phyloP scores from a whole-genome alignment of 2,888 invertebrate genomes.

The Drosophila helvetica region DNA sequence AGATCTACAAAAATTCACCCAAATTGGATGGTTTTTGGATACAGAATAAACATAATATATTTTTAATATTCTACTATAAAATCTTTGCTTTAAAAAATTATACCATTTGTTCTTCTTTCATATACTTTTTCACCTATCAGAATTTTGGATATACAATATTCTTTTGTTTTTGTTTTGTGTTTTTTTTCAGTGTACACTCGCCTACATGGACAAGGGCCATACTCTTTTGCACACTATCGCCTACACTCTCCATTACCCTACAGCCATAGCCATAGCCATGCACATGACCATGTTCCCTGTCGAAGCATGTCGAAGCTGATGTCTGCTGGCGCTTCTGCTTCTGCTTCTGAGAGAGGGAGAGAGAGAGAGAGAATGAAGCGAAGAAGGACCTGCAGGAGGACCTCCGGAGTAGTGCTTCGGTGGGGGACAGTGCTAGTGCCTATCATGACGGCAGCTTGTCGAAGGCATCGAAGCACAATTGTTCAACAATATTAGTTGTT shows the following conservation, averaged over 20 bases:
- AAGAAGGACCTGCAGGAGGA: neutral
- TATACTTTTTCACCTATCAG: neutral
- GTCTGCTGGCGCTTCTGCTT: conserved; percentile 33
- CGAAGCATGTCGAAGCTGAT: conserved; percentile 5
- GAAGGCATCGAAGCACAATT: conserved; percentile 69
- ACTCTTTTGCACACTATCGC: conserved; percentile 5
- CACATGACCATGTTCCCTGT: neutral
- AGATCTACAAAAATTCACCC: neutral
- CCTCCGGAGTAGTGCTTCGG: neutral
- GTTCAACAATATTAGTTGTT: conserved; percentile 65
- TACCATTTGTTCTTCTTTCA: neutral
- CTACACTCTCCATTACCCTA: neutral
- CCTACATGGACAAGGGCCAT: conserved; percentile 14
- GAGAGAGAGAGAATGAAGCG: conserved; percentile 23
- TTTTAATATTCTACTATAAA: no score
- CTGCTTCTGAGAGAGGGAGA: conserved; percentile 13
- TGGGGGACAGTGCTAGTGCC: conserved; percentile 8
- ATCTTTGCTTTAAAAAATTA: no score
- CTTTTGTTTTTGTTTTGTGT: no score
- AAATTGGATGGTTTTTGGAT: neutral
- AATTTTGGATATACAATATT: neutral
- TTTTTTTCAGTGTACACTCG: conserved; percentile 7
- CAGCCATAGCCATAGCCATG: neutral
- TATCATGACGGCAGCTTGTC: conserved; percentile 70
- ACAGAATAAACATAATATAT: no score